Percentiles rank a stretch among this genome's conserved stretches.
Evolutionary conservation across 2,888 invertebrate genomes (phyloP).

Genomic region (Meta bourneti): DNA sequence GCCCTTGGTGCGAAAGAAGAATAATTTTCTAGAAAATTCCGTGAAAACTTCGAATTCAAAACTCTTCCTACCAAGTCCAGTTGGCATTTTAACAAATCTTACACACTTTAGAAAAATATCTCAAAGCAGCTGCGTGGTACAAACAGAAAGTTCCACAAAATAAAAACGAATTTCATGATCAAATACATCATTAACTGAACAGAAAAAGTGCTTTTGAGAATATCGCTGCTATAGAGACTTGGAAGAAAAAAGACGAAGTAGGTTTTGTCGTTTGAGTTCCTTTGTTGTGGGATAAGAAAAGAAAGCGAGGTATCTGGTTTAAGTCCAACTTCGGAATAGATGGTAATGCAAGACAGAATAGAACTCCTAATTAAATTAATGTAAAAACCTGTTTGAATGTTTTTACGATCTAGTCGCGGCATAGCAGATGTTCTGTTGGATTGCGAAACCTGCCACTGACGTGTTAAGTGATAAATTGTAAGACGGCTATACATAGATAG

Average conservation of each 20-base stretch:
- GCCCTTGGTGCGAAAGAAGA: too few species aligned
- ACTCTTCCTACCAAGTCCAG: too few species aligned
- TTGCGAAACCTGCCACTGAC: neutral
- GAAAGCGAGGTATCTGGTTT: neutral
- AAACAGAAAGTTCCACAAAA: neutral
- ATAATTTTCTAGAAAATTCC: too few species aligned
- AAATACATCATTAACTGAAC: neutral
- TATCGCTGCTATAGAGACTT: neutral
- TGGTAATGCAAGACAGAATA: neutral
- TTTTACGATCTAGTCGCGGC: too few species aligned
- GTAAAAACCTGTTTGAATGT: too few species aligned
- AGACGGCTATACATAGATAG: constrained; percentile 11
- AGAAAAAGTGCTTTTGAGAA: neutral
- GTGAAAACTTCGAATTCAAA: too few species aligned
- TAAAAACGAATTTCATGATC: neutral
- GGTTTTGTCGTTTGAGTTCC: neutral
- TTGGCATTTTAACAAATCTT: too few species aligned
- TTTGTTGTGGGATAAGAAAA: neutral
- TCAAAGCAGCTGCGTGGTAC: too few species aligned
- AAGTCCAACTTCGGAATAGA: neutral
- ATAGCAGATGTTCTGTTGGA: neutral
- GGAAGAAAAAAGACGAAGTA: neutral
- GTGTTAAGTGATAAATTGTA: constrained; percentile 23
- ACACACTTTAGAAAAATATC: too few species aligned
- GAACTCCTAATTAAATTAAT: neutral